Evolutionary conservation across 2,113 vertebrate genomes (phyloP), one percentile per base, ranked within the genome.

Genomic region (Callithrix jacchus): DNA sequence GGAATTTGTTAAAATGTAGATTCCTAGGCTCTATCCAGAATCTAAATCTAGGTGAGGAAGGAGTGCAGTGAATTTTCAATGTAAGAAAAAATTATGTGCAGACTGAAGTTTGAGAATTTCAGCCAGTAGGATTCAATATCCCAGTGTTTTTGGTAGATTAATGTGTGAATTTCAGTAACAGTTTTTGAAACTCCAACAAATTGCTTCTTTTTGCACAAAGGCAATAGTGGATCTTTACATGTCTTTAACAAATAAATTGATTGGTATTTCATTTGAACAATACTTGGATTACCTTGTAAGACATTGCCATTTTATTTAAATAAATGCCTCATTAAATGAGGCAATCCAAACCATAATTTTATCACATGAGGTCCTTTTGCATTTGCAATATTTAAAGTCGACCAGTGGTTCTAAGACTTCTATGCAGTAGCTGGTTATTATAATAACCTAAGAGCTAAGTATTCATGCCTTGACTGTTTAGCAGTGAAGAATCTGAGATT

Each of bases 371-470:
- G 37, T 66, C 23, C 1, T 52, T 91, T 83, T 91, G 45, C 21
- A 32, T 76, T 82, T 91, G n/a, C 80, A 83, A 82, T 32, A 81
- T 61, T 90, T 81, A 61, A 82, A 95, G 58, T 85, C 79, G 35
- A 49, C 42, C 7, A 25, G 6, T 64, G 37, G 54, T 87, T 45
- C 30, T 80, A n/a, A 89, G 52, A 74, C 35, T 92, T 83, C 32
- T n/a, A 16, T 54, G 32, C 12, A 17, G 21, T 42, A 71, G 16
- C 56, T 89, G 84, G 16, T 85, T 76, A 42, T 47, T 84, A 37
- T 2, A 77, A 27, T 82, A 58, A 32, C 1, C 27, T 54, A 37
- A 90, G 70, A 92, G 61, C 16, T 27, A 73, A 40, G 52, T 45
- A 16, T 64, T 81, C 23, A 3, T 70, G 25, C 66, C 56, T 35